Conservation (phyloP, 2,797 vertebrate species). For the Perdix hodgsoniae region DNA sequence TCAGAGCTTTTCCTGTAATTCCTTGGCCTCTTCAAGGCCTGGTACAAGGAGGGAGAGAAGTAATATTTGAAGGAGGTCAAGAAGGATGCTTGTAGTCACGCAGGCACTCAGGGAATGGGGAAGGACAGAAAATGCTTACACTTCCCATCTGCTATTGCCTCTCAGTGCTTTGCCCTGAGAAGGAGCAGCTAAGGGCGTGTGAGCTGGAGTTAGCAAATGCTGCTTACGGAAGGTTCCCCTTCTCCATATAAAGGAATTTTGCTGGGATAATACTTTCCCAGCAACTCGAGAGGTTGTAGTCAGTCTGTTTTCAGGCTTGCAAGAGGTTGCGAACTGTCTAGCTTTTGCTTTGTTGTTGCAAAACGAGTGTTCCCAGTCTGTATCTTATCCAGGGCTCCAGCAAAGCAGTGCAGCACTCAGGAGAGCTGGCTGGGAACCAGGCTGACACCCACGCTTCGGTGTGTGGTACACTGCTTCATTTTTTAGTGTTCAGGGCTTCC, state of each 20-base stretch:
- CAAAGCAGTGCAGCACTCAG: not conserved
- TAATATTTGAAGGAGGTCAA: not conserved
- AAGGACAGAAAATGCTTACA: not conserved
- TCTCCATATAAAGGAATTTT: slow-evolving; percentile 67
- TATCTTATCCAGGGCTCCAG: not conserved
- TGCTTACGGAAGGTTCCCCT: slow-evolving; percentile 2
- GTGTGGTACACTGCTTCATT: rapidly evolving
- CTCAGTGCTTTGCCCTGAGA: not conserved
- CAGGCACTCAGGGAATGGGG: not conserved
- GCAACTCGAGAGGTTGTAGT: not conserved
- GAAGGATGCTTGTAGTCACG: not conserved
- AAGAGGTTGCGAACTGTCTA: not conserved
- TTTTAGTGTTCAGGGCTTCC: rapidly evolving
- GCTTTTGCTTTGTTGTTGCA: not conserved
- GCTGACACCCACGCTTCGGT: rapidly evolving
- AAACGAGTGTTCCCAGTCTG: not conserved
- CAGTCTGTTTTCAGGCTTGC: slow-evolving; percentile 36
- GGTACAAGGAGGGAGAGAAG: not conserved
- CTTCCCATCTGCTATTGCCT: not conserved
- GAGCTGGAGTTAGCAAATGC: not conserved
- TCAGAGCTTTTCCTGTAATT: not conserved
- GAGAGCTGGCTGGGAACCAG: not conserved
- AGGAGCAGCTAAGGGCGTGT: not conserved
- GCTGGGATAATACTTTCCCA: slow-evolving; percentile 41
- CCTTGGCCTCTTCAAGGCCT: not conserved